Evolutionary conservation across 2,113 vertebrate genomes (phyloP).

Genomic region (Chascanopsetta lugubris): DNA sequence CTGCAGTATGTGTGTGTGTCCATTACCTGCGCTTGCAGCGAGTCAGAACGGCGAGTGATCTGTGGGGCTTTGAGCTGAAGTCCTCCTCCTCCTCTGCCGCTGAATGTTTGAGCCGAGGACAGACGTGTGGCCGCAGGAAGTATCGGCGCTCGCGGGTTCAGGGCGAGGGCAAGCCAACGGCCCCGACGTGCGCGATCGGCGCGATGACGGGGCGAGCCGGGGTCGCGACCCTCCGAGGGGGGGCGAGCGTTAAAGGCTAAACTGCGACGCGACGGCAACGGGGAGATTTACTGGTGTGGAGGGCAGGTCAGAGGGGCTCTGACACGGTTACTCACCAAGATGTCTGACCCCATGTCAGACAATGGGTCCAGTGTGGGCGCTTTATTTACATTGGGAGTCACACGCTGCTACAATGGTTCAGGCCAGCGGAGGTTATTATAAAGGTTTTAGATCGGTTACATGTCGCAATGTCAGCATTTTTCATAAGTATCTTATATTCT

Average conservation of each 20-base stretch:
- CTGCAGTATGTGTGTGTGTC: too few relatives aligned
- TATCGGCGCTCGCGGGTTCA: conserved; percentile 47
- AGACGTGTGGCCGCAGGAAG: conserved; percentile 60
- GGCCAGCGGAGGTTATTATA: too few relatives aligned
- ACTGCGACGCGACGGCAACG: not conserved
- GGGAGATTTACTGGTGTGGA: conserved; percentile 19
- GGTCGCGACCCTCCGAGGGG: conserved; percentile 31
- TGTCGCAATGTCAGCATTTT: too few relatives aligned
- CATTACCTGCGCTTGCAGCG: too few relatives aligned
- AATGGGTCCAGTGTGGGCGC: too few relatives aligned
- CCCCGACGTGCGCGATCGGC: conserved; percentile 37
- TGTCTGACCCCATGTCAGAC: too few relatives aligned
- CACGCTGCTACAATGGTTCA: too few relatives aligned
- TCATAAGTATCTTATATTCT: too few relatives aligned
- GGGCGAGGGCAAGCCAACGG: conserved; percentile 35
- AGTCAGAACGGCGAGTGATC: too few relatives aligned
- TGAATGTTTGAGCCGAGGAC: conserved; percentile 54
- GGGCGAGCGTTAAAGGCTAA: conserved; percentile 33
- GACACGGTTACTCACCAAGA: too few relatives aligned
- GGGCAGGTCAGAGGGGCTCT: not conserved
- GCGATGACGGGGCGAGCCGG: conserved; percentile 21
- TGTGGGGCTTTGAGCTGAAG: conserved; percentile 17
- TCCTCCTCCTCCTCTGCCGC: not conserved
- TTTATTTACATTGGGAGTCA: too few relatives aligned
- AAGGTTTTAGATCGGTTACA: too few relatives aligned